A percentile compares a stretch with the other conserved stretches of the same genome.
These are phyloP conservation scores for Steinernema scapterisci DNA, from an alignment of 2,888 invertebrate species.

Conservation along the genomic window DNA sequence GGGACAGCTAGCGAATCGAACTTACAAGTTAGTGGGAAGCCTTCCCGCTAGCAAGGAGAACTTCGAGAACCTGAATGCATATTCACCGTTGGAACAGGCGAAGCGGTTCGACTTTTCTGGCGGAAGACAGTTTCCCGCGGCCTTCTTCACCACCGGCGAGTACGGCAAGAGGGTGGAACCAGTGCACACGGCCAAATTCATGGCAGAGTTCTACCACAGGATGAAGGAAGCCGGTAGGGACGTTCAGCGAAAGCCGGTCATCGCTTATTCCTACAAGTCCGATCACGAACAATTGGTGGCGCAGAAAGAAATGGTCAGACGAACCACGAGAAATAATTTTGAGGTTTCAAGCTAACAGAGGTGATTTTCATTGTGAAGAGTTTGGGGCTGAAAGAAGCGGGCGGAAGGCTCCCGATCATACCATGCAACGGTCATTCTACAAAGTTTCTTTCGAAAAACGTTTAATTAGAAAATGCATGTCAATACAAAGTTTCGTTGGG, in stretches of 20 bases:
- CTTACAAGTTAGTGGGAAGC: no score
- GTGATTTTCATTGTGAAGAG: no score
- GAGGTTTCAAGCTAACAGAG: no score
- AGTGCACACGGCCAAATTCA: slow-evolving; percentile 91
- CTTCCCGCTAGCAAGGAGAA: slow-evolving; percentile 82
- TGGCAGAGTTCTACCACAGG: slow-evolving; percentile 84
- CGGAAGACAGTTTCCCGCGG: slow-evolving; percentile 82
- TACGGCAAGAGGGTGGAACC: slow-evolving; percentile 98
- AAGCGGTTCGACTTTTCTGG: neutral
- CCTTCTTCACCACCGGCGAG: slow-evolving; percentile 81
- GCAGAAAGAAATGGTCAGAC: neutral
- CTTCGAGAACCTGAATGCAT: slow-evolving; percentile 73
- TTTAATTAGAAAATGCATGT: no score
- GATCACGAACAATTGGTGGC: slow-evolving; percentile 2
- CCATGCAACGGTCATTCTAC: no score
- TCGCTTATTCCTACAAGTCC: slow-evolving; percentile 72
- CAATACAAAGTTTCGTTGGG: no score
- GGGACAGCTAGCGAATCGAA: no score
- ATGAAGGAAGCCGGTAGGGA: slow-evolving; percentile 33
- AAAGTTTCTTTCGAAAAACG: no score
- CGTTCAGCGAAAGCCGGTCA: slow-evolving; percentile 79
- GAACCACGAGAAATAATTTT: no score
- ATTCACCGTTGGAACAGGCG: slow-evolving; percentile 4
- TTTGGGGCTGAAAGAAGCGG: no score
- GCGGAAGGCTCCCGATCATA: no score